Base-by-base conservation (phyloP, 92 coral and sea anemone species). In the Zoanthus gigantus region DNA sequence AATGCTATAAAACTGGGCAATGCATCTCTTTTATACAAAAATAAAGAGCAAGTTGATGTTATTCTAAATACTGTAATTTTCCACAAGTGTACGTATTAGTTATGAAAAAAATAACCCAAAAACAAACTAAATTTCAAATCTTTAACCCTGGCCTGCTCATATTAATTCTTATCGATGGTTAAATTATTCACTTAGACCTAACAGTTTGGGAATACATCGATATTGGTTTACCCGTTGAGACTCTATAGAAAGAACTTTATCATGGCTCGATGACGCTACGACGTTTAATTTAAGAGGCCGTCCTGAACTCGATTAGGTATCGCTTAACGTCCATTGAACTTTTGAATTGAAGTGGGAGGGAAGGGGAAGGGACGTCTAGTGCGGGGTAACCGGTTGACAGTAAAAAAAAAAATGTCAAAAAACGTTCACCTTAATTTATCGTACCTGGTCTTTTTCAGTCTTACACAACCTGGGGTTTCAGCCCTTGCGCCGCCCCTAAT, bases 1-100 rank as follows among this genome's bases (percentile, higher is more conserved):
- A 23, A 23, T 23, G 23, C 23, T 23, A 23, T 23, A 23, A 23
- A 23, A 23, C 23, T 23, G 23, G 23, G 23, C 23, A 23, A 23
- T 23, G 23, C 23, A 23, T 23, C 47, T 10, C 32, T 71, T 5
- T 58, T 2, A 58, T 58, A 14, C 23, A 6, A 34, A 31, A 71
- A 71, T 71, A 71, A 71, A 34, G 76, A 71, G 48, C 76, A 32
- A 71, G 5, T 12, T 71, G 48, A 37, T 71, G 48, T 31, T 71
- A 12, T 71, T 71, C n/a, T 69, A 8, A 65, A 65, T 31, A 69
- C 74, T 69, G 74, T 69, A 30, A 69, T 23, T 69, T 69, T 69
- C 44, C 74, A 31, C 44, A 69, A 69, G 46, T 71, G 48, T 31
- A 34, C 48, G 50, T 71, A 71, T 71, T 71, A 34, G 46, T 71